Evolutionary conservation across 2,888 invertebrate species (phyloP).

Genomic region (Sinohyriopsis cumingii): DNA sequence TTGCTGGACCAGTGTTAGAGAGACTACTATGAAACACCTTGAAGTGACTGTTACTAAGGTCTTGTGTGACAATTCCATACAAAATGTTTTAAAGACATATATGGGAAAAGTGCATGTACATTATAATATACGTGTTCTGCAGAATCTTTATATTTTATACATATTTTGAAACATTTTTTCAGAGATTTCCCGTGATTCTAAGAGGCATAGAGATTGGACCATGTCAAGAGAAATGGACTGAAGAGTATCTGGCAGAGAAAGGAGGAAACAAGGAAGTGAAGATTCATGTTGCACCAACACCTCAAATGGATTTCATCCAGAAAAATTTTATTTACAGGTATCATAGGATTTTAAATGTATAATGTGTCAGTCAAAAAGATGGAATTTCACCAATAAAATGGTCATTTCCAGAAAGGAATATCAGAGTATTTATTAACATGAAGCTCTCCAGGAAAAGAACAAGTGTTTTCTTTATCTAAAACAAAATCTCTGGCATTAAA

Average conservation of each 20-base stretch:
- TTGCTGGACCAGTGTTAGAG: too few species aligned
- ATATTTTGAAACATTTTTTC: conserved; percentile 2
- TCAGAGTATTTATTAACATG: too few species aligned
- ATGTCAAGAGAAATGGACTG: conserved; percentile 73
- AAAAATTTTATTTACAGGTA: conserved; percentile 75
- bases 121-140: too few species aligned
- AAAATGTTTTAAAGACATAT: too few species aligned
- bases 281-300: conserved; percentile 73
- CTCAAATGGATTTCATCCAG: conserved; percentile 74
- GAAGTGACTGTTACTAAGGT: too few species aligned
- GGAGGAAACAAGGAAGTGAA: conserved; percentile 72
- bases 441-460: too few species aligned
- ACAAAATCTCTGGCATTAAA: too few species aligned
- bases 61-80: too few species aligned
- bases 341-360: background rate
- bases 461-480: too few species aligned
- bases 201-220: conserved; percentile 73
- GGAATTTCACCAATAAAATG: background rate
- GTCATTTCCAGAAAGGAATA: background rate
- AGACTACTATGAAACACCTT: too few species aligned
- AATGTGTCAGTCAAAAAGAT: background rate
- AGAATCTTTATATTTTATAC: too few species aligned
- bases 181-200: conserved; percentile 72
- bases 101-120: too few species aligned
- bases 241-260: conserved; percentile 71